These are phyloP conservation scores for Stomatorhinus walkeri DNA, from an alignment of 2,797 vertebrate genomes.

Conservation along the genomic window DNA sequence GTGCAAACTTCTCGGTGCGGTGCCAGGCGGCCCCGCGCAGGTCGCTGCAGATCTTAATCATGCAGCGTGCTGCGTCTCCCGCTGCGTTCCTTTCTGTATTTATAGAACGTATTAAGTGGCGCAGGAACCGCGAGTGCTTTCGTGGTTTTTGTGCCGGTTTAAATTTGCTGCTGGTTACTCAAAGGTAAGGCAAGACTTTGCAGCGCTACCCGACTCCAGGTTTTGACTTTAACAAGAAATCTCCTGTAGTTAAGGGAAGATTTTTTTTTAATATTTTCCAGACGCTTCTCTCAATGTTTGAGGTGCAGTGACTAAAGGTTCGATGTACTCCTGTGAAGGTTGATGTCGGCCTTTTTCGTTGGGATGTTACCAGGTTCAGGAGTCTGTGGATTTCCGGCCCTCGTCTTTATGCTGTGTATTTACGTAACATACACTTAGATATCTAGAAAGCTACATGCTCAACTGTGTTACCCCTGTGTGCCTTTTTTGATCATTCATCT, in stretches of 20 bases:
- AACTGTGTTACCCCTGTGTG: background rate
- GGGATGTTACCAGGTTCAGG: background rate
- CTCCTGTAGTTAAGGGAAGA: background rate
- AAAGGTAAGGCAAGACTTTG: background rate
- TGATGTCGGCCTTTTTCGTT: background rate
- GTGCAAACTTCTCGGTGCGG: background rate
- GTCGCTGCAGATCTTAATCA: background rate
- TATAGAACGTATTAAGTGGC: background rate
- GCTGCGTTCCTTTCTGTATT: background rate
- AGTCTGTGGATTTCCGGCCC: background rate
- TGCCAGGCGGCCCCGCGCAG: background rate
- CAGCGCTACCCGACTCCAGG: background rate
- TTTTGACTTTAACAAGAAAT: background rate
- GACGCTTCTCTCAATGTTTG: background rate
- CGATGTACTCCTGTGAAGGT: background rate
- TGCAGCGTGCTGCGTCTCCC: background rate
- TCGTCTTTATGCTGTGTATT: background rate
- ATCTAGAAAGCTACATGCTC: background rate
- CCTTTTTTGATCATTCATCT: background rate
- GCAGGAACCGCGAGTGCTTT: background rate
- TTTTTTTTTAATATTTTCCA: background rate
- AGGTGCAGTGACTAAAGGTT: background rate
- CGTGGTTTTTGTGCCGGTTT: background rate
- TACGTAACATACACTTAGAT: background rate
- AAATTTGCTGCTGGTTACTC: conserved; percentile 3